Conservation (phyloP, 2,113 vertebrate species). For the zebrafish (Danio rerio) region DNA sequence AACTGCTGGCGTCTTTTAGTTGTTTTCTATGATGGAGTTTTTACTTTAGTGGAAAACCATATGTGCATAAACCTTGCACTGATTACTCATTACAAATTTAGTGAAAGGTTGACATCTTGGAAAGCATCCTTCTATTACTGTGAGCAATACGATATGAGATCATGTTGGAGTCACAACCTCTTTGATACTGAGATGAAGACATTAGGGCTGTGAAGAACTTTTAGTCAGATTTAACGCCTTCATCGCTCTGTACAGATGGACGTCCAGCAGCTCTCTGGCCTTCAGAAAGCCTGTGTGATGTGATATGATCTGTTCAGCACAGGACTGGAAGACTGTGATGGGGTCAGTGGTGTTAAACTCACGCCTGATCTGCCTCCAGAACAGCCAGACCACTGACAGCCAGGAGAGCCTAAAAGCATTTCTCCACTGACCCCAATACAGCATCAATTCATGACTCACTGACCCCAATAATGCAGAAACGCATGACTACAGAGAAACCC, state of each 20-base stretch:
- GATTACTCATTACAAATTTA: constrained; percentile 21
- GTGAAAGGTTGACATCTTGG: background rate
- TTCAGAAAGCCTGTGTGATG: constrained; percentile 8
- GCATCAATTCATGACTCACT: constrained; percentile 7
- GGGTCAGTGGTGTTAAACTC: constrained; percentile 37
- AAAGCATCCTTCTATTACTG: background rate
- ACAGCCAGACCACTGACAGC: constrained; percentile 18
- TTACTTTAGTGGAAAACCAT: too few species aligned
- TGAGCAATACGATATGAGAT: background rate
- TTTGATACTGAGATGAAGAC: background rate
- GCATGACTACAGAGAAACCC: background rate
- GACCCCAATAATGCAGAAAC: constrained; percentile 8
- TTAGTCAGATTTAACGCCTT: constrained; percentile 17
- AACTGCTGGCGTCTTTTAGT: too few species aligned
- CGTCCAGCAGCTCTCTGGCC: background rate
- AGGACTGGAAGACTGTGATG: constrained; percentile 8
- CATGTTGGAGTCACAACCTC: background rate
- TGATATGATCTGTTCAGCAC: constrained; percentile 21
- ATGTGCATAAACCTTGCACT: too few species aligned
- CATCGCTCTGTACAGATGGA: background rate
- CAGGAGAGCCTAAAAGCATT: background rate
- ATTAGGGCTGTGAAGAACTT: background rate
- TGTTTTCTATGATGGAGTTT: too few species aligned
- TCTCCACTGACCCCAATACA: constrained; percentile 38
- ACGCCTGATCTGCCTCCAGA: constrained; percentile 8